Base-by-base conservation (phyloP, 2,888 invertebrate genomes). In the Perizoma flavofasciatum region DNA sequence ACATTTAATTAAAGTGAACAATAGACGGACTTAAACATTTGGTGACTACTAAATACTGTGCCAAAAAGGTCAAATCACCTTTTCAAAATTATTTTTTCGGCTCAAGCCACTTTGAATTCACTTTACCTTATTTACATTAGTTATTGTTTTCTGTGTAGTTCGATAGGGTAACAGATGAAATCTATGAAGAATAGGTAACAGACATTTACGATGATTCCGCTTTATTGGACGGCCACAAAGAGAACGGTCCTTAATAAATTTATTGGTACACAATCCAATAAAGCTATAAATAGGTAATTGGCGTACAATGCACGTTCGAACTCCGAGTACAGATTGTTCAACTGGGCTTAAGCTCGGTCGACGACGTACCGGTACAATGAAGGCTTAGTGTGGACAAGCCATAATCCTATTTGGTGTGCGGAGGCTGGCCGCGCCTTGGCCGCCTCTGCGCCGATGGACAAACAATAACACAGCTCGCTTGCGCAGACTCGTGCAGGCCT, bases 381-480 rank as follows among this genome's bases (percentile, higher is more conserved):
- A 75, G 75, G 73, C 71, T 67, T 68, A 67, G 67, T 75, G 74
- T 76, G 77, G 77, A 78, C 81, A 75, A 72, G 72, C 75, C 75
- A 63, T 83, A 83, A 83, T 83, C 83, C 82, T 78, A 79, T 78
- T 82, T 73, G 75, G 75, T 74, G 74, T 69, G 68, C 70, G 65
- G 70, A 60, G 59, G 64, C 56, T 50, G 55, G 62, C 35, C 39
- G 60, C 39, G 60, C 54, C 61, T 52, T 59, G 55, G 46, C 63
- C 54, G 54, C 66, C 63, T 63, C 61, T 34, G 50, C 61, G 65
- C 49, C 69, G 69, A 71, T 70, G 71, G 72, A 71, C 76, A 76
- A 78, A 79, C 78, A 82, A 82, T 82, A 77, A 77, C 75, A 77
- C 70, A 71, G 68, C 73, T 68, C 72, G 66, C 74, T 73, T 75